Evolutionary conservation across 1,140 invertebrate genomes (phyloP).

Genomic region (Bombus difficillimus): DNA sequence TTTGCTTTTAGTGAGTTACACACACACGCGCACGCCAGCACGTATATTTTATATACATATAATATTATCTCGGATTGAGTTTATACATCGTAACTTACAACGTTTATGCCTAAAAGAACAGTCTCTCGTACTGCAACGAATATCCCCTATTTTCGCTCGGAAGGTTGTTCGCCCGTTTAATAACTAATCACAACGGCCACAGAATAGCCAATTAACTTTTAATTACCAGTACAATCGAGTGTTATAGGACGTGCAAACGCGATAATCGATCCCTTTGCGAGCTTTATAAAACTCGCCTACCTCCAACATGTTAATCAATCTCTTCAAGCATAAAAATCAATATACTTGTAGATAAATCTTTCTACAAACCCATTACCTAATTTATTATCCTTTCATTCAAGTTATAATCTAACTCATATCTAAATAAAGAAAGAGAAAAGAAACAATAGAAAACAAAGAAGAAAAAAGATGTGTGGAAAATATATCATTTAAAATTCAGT

Average conservation of each 20-base stretch:
- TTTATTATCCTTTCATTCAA: neutral
- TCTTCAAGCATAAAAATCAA: neutral
- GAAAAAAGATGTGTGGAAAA: neutral
- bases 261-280: conserved; percentile 1
- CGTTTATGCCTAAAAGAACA: neutral
- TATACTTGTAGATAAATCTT: neutral
- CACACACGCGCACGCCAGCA: too few relatives aligned
- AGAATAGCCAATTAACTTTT: conserved; percentile 19
- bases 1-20: too few relatives aligned
- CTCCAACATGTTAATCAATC: neutral
- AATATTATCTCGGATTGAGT: too few relatives aligned
- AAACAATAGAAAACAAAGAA: neutral
- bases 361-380: neutral
- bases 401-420: neutral
- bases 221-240: conserved; percentile 5
- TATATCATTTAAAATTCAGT: conserved; percentile 19
- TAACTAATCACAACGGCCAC: neutral
- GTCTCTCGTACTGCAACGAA: neutral
- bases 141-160: neutral
- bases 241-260: too few relatives aligned
- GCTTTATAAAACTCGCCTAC: neutral
- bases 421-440: neutral
- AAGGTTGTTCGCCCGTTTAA: neutral
- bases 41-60: too few relatives aligned
- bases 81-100: neutral